A percentile compares a stretch with the other conserved stretches of the same genome.
Evolutionary conservation across 2,888 invertebrate genomes (phyloP).

Genomic region (Conistra vaccinii): DNA sequence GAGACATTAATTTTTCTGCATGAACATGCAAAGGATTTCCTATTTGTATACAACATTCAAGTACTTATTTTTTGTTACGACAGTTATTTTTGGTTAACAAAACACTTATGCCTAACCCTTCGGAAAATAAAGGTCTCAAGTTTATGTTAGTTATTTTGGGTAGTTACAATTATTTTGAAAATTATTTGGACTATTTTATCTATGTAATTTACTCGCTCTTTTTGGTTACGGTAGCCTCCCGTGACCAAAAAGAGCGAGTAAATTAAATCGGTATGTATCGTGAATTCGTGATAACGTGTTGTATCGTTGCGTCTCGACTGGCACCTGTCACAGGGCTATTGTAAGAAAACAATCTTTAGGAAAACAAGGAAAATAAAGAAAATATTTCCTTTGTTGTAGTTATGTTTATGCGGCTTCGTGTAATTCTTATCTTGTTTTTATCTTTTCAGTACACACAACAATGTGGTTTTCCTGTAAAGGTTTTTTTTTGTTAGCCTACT

Average conservation of each 20-base stretch:
- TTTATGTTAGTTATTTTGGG: neutral
- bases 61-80: neutral
- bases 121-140: neutral
- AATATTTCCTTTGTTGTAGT: constrained; percentile 47
- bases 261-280: constrained; percentile 56
- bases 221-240: no score
- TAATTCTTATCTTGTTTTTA: constrained; percentile 46
- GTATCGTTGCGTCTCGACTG: constrained; percentile 46
- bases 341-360: constrained; percentile 46
- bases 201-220: neutral
- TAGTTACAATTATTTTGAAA: neutral
- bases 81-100: neutral
- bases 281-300: constrained; percentile 40
- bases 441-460: constrained; percentile 39
- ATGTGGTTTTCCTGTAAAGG: neutral
- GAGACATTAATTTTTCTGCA: no score
- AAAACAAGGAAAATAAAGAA: constrained; percentile 49
- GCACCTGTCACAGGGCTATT: constrained; percentile 59
- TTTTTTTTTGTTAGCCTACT: neutral
- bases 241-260: neutral
- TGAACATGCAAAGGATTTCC: no score
- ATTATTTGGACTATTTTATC: neutral
- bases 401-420: constrained; percentile 30
- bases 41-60: neutral
- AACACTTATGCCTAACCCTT: neutral